Evolutionary conservation across 2,888 invertebrate genomes (phyloP).

Genomic region (Apodemia zela): DNA sequence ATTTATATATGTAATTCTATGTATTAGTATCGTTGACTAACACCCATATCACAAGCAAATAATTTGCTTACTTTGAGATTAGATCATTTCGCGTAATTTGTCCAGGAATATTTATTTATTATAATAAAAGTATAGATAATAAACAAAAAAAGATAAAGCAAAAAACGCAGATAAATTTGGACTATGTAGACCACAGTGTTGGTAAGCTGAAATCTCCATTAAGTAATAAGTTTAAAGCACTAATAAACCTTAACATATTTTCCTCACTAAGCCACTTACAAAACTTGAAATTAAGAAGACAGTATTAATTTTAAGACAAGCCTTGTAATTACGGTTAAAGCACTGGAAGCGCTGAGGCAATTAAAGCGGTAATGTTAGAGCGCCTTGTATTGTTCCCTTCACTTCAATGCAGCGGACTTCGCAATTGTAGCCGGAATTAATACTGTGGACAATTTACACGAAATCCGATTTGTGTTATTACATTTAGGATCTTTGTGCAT

Average conservation of each 20-base stretch:
- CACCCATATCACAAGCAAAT: too few species aligned
- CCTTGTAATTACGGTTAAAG: conserved; percentile 2
- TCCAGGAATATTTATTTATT: too few species aligned
- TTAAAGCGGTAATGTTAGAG: conserved; percentile 20
- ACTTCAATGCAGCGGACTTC: conserved; percentile 8
- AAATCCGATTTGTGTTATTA: conserved; percentile 1
- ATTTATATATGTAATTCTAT: too few species aligned
- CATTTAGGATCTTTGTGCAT: conserved; percentile 1
- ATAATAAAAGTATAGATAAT: too few species aligned
- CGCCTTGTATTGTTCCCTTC: conserved; percentile 20
- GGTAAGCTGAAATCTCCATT: too few species aligned
- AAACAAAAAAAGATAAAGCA: too few species aligned
- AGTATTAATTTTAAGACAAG: conserved; percentile 16
- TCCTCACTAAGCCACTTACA: not conserved
- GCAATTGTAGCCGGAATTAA: conserved; percentile 14
- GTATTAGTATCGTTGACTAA: too few species aligned
- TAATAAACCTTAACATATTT: not conserved
- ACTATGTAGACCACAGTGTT: too few species aligned
- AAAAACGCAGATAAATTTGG: too few species aligned
- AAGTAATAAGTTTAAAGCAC: not conserved
- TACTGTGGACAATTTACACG: conserved; percentile 17
- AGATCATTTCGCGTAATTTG: too few species aligned
- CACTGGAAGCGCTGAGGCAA: conserved; percentile 12
- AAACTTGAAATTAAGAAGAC: conserved; percentile 9
- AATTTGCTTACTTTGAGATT: too few species aligned